Percentiles rank a stretch among this genome's conserved stretches.
Evolutionary conservation across 2,797 vertebrate species (phyloP).

Genomic region (Onychomys arenicola): DNA sequence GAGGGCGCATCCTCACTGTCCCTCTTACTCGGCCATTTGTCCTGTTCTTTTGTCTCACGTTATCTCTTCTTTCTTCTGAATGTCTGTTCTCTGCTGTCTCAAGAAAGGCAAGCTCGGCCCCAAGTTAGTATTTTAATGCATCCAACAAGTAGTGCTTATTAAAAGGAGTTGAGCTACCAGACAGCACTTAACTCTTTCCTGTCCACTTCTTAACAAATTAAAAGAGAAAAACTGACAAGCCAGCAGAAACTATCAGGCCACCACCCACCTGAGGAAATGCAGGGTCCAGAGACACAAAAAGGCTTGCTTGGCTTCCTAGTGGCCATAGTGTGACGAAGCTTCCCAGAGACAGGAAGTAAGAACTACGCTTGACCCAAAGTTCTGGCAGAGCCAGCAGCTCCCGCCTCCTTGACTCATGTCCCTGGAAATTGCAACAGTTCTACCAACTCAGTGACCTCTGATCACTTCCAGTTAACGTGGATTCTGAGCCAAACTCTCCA

Average conservation of each 20-base stretch:
- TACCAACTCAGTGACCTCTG: not conserved
- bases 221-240: not conserved
- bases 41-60: not conserved
- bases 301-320: too few species aligned
- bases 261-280: not conserved
- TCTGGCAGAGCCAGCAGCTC: not conserved
- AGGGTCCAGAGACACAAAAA: not conserved
- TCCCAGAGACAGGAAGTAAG: not conserved
- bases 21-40: not conserved
- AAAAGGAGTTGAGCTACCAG: not conserved
- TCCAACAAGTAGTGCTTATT: not conserved
- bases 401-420: not conserved
- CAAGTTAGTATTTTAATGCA: not conserved
- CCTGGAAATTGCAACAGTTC: not conserved
- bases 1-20: not conserved
- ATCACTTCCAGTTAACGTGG: not conserved
- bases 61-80: not conserved
- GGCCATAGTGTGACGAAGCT: not conserved
- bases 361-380: not conserved
- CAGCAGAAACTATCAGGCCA: not conserved
- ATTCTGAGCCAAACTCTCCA: not conserved
- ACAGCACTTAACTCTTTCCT: not conserved
- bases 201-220: not conserved
- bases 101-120: not conserved
- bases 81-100: not conserved